Percentiles rank a stretch among this genome's conserved stretches.
Evolutionary conservation across 2,113 vertebrate species (phyloP).

Genomic region (Syngnathus typhle): DNA sequence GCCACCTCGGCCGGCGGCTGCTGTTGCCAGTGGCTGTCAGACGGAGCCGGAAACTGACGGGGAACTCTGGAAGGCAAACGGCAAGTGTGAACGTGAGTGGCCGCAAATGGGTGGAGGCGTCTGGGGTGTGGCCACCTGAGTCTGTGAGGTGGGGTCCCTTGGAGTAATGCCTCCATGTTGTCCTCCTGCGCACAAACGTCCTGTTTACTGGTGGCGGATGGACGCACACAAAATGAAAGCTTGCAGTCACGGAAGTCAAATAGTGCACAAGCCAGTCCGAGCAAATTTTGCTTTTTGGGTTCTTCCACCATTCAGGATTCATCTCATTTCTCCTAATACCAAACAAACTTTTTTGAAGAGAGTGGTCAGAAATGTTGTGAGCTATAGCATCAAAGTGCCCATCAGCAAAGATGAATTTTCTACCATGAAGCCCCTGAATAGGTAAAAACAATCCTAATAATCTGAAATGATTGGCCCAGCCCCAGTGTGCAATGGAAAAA

Average conservation of each 20-base stretch:
- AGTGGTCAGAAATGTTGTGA: too few species aligned
- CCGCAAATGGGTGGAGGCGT: not conserved
- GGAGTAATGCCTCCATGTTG: constrained; percentile 60
- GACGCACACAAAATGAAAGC: too few species aligned
- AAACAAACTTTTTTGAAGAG: too few species aligned
- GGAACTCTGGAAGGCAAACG: constrained; percentile 49
- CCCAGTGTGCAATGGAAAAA: not conserved
- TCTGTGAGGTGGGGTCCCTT: constrained; percentile 63
- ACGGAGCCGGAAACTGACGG: constrained; percentile 52
- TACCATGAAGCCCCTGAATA: not conserved
- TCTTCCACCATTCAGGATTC: too few species aligned
- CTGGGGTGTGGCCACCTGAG: constrained; percentile 46
- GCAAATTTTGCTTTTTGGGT: too few species aligned
- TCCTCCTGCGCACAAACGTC: constrained; percentile 59
- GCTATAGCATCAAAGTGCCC: not conserved
- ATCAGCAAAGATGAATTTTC: not conserved
- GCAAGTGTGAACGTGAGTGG: not conserved
- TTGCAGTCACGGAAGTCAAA: too few species aligned
- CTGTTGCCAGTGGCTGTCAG: constrained; percentile 65
- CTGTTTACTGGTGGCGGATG: too few species aligned
- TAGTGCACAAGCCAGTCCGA: not conserved
- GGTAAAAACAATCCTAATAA: not conserved
- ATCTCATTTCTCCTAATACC: too few species aligned
- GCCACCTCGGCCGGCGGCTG: constrained; percentile 52
- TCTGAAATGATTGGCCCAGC: too few species aligned